Conservation (phyloP, 1,140 invertebrate species). For the Cephus cinctus region DNA sequence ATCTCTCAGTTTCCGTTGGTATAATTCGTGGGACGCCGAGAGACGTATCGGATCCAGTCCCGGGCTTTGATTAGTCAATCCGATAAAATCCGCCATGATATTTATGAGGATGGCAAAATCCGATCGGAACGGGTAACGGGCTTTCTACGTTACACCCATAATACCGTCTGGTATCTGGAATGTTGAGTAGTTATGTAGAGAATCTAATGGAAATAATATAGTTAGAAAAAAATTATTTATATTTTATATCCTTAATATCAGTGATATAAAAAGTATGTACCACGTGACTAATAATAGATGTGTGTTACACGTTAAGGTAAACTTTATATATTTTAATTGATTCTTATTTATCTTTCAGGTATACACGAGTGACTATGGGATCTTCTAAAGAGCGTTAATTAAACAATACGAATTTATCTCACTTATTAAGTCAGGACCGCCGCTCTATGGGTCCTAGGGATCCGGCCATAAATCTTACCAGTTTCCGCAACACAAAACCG, state of each 20-base stretch:
- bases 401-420: constrained; percentile 6
- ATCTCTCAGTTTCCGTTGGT: too few relatives aligned
- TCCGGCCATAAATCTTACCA: constrained; percentile 1
- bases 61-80: constrained; percentile 4
- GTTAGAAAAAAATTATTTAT: too few relatives aligned
- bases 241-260: too few relatives aligned
- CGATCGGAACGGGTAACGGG: neutral
- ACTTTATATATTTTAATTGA: neutral
- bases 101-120: neutral
- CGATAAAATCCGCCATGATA: constrained; percentile 1
- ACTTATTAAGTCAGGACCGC: constrained; percentile 7
- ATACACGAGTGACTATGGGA: neutral
- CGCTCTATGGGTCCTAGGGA: too few relatives aligned
- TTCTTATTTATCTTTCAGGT: neutral
- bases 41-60: too few relatives aligned
- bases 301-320: too few relatives aligned
- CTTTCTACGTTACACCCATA: neutral
- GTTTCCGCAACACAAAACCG: constrained; percentile 2
- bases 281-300: too few relatives aligned
- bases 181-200: too few relatives aligned
- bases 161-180: neutral
- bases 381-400: too few relatives aligned
- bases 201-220: too few relatives aligned
- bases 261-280: too few relatives aligned
- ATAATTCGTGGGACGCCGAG: too few relatives aligned